Conservation (phyloP, 2,888 invertebrate genomes). For the Eulithis prunata region DNA sequence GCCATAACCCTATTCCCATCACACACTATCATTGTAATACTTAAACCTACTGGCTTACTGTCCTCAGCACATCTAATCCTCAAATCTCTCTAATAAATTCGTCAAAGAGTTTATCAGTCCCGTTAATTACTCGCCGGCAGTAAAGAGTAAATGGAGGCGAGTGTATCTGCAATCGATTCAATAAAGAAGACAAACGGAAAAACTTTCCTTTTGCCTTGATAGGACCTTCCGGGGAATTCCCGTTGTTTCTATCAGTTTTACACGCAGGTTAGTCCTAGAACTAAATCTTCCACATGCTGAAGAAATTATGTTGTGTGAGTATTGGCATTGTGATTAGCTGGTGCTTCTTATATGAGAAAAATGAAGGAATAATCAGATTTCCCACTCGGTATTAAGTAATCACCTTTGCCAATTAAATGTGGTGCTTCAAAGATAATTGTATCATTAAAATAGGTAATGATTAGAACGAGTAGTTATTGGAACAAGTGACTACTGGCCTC, state of each 20-base stretch:
- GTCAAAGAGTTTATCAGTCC: constrained; percentile 17
- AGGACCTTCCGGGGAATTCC: constrained; percentile 18
- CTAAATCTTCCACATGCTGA: not conserved
- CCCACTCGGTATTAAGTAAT: too few relatives aligned
- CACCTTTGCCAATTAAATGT: too few relatives aligned
- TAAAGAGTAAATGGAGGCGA: constrained; percentile 37
- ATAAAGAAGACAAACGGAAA: constrained; percentile 43
- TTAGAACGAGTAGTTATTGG: not conserved
- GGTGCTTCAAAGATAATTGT: too few relatives aligned
- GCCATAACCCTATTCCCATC: too few relatives aligned
- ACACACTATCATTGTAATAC: too few relatives aligned
- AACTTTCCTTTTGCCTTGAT: constrained; percentile 33
- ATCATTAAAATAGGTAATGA: too few relatives aligned
- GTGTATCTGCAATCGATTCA: constrained; percentile 36
- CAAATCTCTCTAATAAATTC: constrained; percentile 5
- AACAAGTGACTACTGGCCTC: not conserved
- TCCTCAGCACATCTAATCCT: not conserved
- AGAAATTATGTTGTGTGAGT: too few relatives aligned
- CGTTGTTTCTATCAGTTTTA: not conserved
- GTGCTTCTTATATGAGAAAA: too few relatives aligned
- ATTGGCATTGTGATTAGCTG: too few relatives aligned
- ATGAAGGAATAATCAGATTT: too few relatives aligned
- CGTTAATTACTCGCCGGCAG: constrained; percentile 30
- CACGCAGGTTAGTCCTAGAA: not conserved
- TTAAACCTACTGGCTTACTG: too few relatives aligned